Base-by-base conservation (phyloP, 2,888 invertebrate genomes). In the Drosophila mayaguana region DNA sequence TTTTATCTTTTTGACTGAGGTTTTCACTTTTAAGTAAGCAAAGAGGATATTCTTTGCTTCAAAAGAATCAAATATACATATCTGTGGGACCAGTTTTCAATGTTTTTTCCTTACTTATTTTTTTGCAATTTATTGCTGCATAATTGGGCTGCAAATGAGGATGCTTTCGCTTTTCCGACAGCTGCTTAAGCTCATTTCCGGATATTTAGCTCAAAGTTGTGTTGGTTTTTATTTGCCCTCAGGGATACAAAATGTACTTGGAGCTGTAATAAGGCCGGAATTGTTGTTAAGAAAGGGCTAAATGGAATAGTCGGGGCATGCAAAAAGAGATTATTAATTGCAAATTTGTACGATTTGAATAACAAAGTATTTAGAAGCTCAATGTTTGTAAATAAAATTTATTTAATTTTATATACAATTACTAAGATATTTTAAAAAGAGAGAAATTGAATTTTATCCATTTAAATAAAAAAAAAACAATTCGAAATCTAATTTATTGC, bases 1-100 rank as follows among this genome's bases (percentile, higher is more conserved):
- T 43, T 61, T 74, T 64, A 28, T 45, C 42, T 56, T 40, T 54
- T 1, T 40, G 8, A 16, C 22, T 48, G 25, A 25, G 38, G 25
- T 40, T 55, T 42, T 54, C 25, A 51, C 32, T 42, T 61, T 61
- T 38, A 6, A 38, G 36, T 2, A 4, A 32, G n/a, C 45, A 25
- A 20, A 16, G 38, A 59, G 28, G 8, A 40, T 28, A 38, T 6
- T 14, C 16, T 36, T 11, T 9, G 9, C 12, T 36, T 11, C n/a
- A 38, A 48, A 46, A 18, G 11, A 22, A 43, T 22, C 34, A 46
- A 6, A 34, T 45, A 5, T 25, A 18, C 32, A 8, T n/a, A n/a
- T 7, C 8, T 46, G 22, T 14, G 59, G 20, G 18, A 2, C 9
- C 11, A 14, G 11, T 18, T 20, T 12, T 38, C 46, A 46, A 59